Base-by-base conservation (phyloP, 2,888 invertebrate species). In the Orthonevra nobilis region DNA sequence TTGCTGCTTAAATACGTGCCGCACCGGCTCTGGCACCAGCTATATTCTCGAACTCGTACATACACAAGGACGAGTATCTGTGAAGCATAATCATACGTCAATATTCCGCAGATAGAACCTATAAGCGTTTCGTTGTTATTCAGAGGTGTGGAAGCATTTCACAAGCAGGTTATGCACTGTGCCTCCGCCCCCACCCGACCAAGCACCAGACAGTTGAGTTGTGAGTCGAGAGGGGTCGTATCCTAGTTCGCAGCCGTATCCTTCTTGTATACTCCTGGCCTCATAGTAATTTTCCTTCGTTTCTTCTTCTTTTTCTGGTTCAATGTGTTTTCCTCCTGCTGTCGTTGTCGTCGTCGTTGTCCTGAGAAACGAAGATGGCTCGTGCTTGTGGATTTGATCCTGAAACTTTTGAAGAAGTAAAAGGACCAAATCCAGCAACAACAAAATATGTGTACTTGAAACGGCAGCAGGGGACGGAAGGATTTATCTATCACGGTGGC, bases 371-470 rank as follows among this genome's bases (percentile, higher is more conserved):
- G 81, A 82, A 82, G 81, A 82, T 73, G 82, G 82, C 81, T 82
- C 82, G 82, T 82, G 82, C 82, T 23, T 81, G 60, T 75, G 81
- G 82, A 81, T 81, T 81, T 81, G 82, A 82, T 81, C 81, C 81
- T 72, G 58, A 69, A 74, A 77, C 58, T 64, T n/a, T 56, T 26
- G 48, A 60, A 60, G 79, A 79, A n/a, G n/a, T n/a, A n/a, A 68
- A 60, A 79, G 66, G 60, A 79, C 66, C 79, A 73, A 68, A n/a
- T n/a, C n/a, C 66, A 68, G 56, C 32, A 64, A 69, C 34, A 66
- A 42, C 42, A 23, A n/a, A 46, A 32, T 34, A 20, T 15, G n/a
- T 20, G 32, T 60, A 73, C 63, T 60, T 46, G 64, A 82, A 81
- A 81, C 81, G 82, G 81, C 81, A 81, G 81, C 23, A 40, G 40